Evolutionary conservation across 2,113 vertebrate species (phyloP).

Genomic region (Empidonax alnorum): DNA sequence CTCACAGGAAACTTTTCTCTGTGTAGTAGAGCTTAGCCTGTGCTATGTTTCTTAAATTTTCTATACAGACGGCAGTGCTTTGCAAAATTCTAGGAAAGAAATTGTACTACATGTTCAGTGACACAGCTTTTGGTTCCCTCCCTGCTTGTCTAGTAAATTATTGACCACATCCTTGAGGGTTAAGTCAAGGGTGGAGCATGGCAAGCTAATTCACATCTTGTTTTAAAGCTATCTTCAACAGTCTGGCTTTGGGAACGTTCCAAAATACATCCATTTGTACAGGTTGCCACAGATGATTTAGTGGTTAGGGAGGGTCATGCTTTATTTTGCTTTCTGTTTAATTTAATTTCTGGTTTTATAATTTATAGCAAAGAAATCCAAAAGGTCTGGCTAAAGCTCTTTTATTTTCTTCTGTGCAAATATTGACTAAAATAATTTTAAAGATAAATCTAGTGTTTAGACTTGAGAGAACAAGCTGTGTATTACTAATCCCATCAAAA

Average conservation of each 20-base stretch:
- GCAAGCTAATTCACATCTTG: background rate
- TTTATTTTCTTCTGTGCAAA: conserved; percentile 20
- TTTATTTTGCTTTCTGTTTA: conserved; percentile 33
- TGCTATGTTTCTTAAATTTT: background rate
- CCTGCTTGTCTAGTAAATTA: background rate
- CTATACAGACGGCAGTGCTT: background rate
- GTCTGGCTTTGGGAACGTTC: background rate
- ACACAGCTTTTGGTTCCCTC: background rate
- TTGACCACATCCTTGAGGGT: background rate
- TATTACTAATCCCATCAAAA: background rate
- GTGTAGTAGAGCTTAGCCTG: background rate
- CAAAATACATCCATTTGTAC: conserved; percentile 15
- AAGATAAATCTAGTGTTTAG: background rate
- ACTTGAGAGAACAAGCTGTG: background rate
- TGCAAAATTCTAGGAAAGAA: background rate
- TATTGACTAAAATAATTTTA: conserved; percentile 29
- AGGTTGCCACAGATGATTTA: conserved; percentile 23
- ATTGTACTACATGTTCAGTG: background rate
- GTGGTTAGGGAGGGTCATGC: background rate
- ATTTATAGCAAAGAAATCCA: conserved; percentile 25
- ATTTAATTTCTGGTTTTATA: conserved; percentile 41
- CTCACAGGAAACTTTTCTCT: background rate
- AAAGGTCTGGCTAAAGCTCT: background rate
- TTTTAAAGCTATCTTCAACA: background rate
- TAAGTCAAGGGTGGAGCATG: background rate